Evolutionary conservation across 2,797 vertebrate genomes (phyloP).

Genomic region (Poecilia velifera): DNA sequence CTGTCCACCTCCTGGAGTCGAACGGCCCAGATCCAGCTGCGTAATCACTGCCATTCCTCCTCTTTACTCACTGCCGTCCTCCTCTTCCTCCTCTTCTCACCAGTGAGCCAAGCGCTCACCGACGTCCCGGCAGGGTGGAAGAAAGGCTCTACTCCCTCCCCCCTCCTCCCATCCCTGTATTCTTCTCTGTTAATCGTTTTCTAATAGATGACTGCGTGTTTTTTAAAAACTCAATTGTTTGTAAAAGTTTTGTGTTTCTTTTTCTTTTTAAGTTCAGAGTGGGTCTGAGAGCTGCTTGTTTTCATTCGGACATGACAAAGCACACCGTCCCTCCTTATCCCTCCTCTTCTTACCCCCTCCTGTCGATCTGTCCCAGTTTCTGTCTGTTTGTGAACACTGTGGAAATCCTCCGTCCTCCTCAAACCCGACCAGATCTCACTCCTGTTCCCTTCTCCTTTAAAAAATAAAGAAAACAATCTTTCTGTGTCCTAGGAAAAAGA

Average conservation of each 20-base stretch:
- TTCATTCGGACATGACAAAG: slow-evolving; percentile 77
- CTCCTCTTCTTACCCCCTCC: slow-evolving; percentile 20
- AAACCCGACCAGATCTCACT: slow-evolving; percentile 41
- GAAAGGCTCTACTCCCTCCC: slow-evolving; percentile 32
- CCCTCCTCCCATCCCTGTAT: slow-evolving; percentile 4
- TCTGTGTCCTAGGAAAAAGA: slow-evolving; percentile 84
- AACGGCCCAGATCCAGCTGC: slow-evolving; percentile 46
- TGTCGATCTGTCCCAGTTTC: slow-evolving; percentile 57
- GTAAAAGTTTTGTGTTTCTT: slow-evolving; percentile 26
- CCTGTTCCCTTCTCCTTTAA: slow-evolving; percentile 34
- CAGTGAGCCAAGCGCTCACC: slow-evolving; percentile 28
- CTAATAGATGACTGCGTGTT: slow-evolving; percentile 58
- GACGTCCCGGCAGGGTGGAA: slow-evolving; percentile 27
- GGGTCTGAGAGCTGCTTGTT: slow-evolving; percentile 74
- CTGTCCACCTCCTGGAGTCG: neutral
- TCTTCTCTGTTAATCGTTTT: slow-evolving; percentile 63
- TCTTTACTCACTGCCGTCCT: too few relatives aligned
- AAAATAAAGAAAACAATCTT: slow-evolving; percentile 68
- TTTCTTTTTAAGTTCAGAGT: slow-evolving; percentile 53
- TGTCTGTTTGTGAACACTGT: slow-evolving; percentile 71
- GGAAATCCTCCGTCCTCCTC: slow-evolving; percentile 56
- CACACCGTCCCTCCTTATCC: slow-evolving; percentile 56
- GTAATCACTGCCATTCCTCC: slow-evolving; percentile 64
- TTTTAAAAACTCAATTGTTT: slow-evolving; percentile 55
- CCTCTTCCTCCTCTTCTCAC: slow-evolving; percentile 14